phyloP scores from a whole-genome alignment of 2,888 invertebrate genomes.

The Trimorus sp. region DNA sequence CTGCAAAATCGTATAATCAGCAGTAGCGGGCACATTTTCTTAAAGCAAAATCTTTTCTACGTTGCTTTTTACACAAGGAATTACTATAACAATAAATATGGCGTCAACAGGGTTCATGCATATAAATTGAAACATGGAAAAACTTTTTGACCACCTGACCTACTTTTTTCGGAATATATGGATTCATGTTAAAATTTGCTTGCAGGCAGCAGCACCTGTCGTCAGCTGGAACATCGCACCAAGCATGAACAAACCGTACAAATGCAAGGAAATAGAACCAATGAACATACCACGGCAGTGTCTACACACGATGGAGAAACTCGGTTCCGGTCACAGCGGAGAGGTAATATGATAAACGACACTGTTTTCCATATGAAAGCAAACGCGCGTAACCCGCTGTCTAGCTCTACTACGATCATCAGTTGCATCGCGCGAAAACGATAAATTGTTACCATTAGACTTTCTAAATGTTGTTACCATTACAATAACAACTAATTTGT shows the following conservation, averaged over 20 bases:
- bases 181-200: constrained; percentile 41
- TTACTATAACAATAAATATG: no score
- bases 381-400: constrained; percentile 6
- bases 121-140: no score
- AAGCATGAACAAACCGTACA: constrained; percentile 84
- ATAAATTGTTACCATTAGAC: no score
- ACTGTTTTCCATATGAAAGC: constrained; percentile 51
- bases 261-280: constrained; percentile 84
- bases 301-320: constrained; percentile 83
- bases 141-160: no score
- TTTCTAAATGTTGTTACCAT: no score
- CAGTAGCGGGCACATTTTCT: no score
- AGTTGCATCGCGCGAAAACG: background rate
- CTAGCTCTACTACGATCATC: constrained; percentile 34
- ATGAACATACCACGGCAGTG: constrained; percentile 84
- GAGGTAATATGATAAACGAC: constrained; percentile 80
- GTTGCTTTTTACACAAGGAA: no score
- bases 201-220: constrained; percentile 83
- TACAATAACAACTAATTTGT: no score
- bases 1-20: no score
- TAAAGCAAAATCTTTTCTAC: no score
- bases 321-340: constrained; percentile 84
- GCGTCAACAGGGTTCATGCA: no score
- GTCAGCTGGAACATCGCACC: constrained; percentile 85
- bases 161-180: no score